phyloP scores from a whole-genome alignment of 2,888 invertebrate genomes.

The Horisme vitalbata region DNA sequence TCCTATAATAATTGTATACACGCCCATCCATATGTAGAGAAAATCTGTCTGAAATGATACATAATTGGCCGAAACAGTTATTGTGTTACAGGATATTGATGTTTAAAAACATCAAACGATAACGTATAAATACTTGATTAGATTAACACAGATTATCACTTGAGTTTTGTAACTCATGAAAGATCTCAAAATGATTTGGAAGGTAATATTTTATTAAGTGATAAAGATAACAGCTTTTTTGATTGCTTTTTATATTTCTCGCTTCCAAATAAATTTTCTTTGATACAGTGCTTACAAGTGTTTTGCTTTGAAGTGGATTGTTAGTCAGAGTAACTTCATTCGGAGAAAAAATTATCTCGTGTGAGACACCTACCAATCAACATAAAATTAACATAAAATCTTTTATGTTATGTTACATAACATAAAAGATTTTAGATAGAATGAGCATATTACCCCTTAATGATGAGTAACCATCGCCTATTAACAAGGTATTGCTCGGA shows the following conservation, averaged over 20 bases:
- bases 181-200: conserved; percentile 61
- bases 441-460: too few species aligned
- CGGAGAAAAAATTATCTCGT: too few species aligned
- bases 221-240: not conserved
- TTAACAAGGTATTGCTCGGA: too few species aligned
- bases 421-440: too few species aligned
- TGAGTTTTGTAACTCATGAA: conserved; percentile 45
- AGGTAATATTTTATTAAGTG: conserved; percentile 47
- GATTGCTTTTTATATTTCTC: not conserved
- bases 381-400: too few species aligned
- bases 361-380: too few species aligned
- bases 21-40: conserved; percentile 44
- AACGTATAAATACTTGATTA: conserved; percentile 56
- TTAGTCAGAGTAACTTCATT: too few species aligned
- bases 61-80: conserved; percentile 44
- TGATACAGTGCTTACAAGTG: too few species aligned
- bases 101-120: conserved; percentile 47
- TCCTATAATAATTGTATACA: conserved; percentile 37
- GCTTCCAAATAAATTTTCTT: too few species aligned
- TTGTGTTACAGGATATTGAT: conserved; percentile 49
- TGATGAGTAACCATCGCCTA: too few species aligned
- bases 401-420: too few species aligned
- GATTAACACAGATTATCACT: conserved; percentile 46
- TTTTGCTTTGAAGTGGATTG: too few species aligned
- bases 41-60: conserved; percentile 42